Conservation (phyloP, 2,888 invertebrate genomes). For the Zonitis immaculata region DNA sequence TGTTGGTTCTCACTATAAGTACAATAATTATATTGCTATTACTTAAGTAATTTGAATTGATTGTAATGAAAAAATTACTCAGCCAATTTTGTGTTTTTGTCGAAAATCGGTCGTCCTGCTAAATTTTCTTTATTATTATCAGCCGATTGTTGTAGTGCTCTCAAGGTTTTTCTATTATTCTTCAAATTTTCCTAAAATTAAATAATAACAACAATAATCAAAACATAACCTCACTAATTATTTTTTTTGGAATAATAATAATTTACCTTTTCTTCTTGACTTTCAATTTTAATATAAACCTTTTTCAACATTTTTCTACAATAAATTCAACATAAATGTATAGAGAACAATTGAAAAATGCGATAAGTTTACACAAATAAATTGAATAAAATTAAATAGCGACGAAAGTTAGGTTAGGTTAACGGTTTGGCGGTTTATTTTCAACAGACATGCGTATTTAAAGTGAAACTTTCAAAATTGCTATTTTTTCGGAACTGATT, state of each 20-base stretch:
- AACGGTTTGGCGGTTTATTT: background rate
- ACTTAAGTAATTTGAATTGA: background rate
- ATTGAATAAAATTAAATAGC: background rate
- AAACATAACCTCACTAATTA: slow-evolving; percentile 26
- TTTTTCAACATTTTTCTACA: slow-evolving; percentile 25
- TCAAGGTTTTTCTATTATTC: slow-evolving; percentile 63
- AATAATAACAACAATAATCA: slow-evolving; percentile 7
- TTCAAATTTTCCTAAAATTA: slow-evolving; percentile 54
- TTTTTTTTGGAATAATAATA: slow-evolving; percentile 16
- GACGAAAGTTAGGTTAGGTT: background rate
- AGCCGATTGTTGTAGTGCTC: slow-evolving; percentile 67
- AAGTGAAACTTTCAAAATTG: background rate
- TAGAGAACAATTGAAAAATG: background rate
- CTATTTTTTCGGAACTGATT: no score
- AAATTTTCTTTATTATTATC: slow-evolving; percentile 69
- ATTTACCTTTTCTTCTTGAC: slow-evolving; percentile 41
- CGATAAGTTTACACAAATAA: background rate
- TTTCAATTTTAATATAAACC: slow-evolving; percentile 35
- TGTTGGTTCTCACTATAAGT: background rate
- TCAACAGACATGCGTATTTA: background rate
- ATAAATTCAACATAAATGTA: background rate
- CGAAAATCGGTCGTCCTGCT: slow-evolving; percentile 56
- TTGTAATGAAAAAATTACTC: slow-evolving; percentile 5
- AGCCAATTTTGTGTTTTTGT: slow-evolving; percentile 37
- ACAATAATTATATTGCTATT: background rate